These are phyloP conservation scores for Radopholus similis DNA, from an alignment of 1,140 invertebrate genomes.

Conservation along the genomic window DNA sequence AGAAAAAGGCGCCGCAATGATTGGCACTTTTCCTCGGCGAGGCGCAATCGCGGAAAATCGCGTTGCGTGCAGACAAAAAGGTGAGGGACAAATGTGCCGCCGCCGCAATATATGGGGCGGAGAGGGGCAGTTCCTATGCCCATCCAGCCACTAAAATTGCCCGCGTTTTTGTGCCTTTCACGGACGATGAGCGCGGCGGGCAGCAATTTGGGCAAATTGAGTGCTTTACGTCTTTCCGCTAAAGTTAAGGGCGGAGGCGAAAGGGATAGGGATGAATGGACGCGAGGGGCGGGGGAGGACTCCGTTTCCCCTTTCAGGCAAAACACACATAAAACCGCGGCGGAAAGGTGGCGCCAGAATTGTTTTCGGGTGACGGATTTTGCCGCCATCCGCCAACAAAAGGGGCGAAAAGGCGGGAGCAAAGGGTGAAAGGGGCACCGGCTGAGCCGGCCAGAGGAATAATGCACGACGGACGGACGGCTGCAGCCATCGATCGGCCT, in stretches of 20 bases:
- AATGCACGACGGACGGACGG: neutral
- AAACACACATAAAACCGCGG: neutral
- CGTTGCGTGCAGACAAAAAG: neutral
- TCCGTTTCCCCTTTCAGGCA: too few relatives aligned
- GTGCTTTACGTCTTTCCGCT: neutral
- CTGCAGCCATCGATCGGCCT: neutral
- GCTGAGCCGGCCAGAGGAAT: neutral
- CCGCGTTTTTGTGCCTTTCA: neutral
- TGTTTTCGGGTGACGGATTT: too few relatives aligned
- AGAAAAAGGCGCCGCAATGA: neutral
- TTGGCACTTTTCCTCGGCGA: neutral
- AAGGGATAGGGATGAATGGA: neutral
- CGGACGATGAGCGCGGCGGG: neutral
- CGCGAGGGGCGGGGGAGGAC: neutral
- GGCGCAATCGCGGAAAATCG: neutral
- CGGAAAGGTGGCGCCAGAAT: neutral
- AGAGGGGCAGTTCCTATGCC: neutral
- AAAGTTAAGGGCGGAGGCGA: neutral
- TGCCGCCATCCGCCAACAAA: too few relatives aligned
- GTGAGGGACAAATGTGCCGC: neutral
- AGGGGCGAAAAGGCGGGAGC: neutral
- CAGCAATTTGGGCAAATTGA: conserved; percentile 3
- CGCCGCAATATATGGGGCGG: neutral
- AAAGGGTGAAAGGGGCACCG: neutral
- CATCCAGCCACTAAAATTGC: neutral